phyloP scores from a whole-genome alignment of 1,140 invertebrate genomes.

The Caenorhabditis tropicalis region DNA sequence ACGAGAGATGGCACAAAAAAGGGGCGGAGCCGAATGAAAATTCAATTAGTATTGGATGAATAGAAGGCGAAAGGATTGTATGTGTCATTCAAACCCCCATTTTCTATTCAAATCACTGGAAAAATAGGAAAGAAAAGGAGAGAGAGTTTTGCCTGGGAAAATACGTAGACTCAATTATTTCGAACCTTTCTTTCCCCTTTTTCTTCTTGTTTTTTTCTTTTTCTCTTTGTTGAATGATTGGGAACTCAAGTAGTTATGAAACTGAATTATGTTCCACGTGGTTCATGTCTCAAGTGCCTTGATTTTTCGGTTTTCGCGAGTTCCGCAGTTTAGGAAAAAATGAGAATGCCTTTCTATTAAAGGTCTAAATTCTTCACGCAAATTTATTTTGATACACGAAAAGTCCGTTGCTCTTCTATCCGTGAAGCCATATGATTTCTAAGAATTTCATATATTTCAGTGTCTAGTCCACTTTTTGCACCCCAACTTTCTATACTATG shows the following conservation, averaged over 20 bases:
- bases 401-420: too few species aligned
- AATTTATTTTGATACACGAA: too few species aligned
- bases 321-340: too few species aligned
- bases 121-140: too few species aligned
- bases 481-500: too few species aligned
- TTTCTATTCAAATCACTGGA: slow-evolving; percentile 21
- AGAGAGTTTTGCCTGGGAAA: neutral
- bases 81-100: neutral
- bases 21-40: neutral
- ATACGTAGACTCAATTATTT: neutral
- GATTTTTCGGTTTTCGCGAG: neutral
- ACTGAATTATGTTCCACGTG: neutral
- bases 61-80: neutral
- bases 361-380: too few species aligned
- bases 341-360: too few species aligned
- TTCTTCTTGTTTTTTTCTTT: neutral
- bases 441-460: too few species aligned
- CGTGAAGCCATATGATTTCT: too few species aligned
- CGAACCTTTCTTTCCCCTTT: neutral
- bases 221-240: neutral
- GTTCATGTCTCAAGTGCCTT: neutral
- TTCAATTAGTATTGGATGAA: slow-evolving; percentile 38
- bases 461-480: too few species aligned
- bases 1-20: neutral
- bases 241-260: neutral